These are phyloP conservation scores for Capreolus pygargus DNA, from an alignment of 2,113 vertebrate species.

Conservation along the genomic window DNA sequence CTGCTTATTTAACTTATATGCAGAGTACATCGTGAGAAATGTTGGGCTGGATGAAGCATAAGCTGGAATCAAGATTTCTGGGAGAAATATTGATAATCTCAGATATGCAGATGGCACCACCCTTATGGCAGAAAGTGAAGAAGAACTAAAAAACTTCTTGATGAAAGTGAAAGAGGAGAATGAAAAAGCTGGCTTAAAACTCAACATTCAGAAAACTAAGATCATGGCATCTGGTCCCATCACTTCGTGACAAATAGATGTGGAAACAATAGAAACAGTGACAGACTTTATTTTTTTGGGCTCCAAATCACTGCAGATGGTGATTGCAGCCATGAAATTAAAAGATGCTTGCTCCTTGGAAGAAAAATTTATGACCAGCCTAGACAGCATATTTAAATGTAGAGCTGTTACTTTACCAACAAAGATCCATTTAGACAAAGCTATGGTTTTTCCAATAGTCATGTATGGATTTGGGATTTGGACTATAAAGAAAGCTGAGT, in stretches of 20 bases:
- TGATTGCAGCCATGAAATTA: background rate
- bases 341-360: background rate
- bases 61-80: background rate
- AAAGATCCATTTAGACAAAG: background rate
- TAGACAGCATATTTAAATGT: background rate
- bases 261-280: background rate
- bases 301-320: background rate
- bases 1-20: background rate
- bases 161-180: background rate
- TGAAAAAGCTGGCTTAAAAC: background rate
- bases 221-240: rapidly evolving
- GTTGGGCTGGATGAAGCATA: background rate
- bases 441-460: background rate
- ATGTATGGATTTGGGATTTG: background rate
- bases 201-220: background rate
- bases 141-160: background rate
- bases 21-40: background rate
- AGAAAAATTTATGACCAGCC: background rate
- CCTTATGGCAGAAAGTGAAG: background rate
- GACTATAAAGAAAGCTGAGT: background rate
- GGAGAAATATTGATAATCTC: background rate
- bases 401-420: background rate
- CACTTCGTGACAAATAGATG: background rate
- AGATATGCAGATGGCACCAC: background rate
- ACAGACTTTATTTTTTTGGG: rapidly evolving